Percentiles rank a stretch among this genome's conserved stretches.
Evolutionary conservation across 2,888 invertebrate genomes (phyloP).

Genomic region (Blera fallax): DNA sequence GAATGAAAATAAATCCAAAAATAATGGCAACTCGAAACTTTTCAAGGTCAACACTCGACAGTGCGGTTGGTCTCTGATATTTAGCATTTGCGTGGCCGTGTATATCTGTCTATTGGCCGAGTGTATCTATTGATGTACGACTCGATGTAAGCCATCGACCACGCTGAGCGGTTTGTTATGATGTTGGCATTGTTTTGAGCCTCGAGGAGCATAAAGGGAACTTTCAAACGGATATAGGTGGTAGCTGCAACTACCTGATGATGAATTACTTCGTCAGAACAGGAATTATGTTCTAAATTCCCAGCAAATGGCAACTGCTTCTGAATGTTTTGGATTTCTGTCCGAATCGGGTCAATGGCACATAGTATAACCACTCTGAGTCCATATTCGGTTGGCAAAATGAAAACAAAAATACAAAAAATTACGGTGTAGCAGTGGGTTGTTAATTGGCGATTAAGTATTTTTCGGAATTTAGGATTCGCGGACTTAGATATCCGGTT

Average conservation of each 20-base stretch:
- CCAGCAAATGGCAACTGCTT: background rate
- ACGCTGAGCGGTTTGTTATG: constrained; percentile 40
- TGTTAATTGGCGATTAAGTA: background rate
- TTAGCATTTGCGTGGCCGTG: background rate
- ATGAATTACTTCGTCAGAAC: constrained; percentile 15
- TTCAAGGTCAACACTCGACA: constrained; percentile 49
- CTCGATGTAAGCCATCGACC: constrained; percentile 38
- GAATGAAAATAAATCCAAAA: constrained; percentile 16
- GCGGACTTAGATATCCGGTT: background rate
- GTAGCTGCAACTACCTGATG: background rate
- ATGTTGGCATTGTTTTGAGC: constrained; percentile 18
- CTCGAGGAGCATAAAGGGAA: background rate
- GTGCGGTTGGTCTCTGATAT: background rate
- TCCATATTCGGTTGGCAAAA: background rate
- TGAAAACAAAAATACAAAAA: background rate
- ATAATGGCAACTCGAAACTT: constrained; percentile 20
- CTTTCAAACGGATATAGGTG: background rate
- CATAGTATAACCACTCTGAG: background rate
- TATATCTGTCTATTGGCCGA: constrained; percentile 3
- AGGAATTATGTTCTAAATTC: constrained; percentile 6
- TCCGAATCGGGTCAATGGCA: constrained; percentile 44
- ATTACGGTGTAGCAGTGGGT: background rate
- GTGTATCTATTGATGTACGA: background rate
- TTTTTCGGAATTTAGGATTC: background rate
- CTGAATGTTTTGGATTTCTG: background rate